These are phyloP conservation scores for Microcebus griseorufus DNA, from an alignment of 2,113 vertebrate species.

Conservation along the genomic window DNA sequence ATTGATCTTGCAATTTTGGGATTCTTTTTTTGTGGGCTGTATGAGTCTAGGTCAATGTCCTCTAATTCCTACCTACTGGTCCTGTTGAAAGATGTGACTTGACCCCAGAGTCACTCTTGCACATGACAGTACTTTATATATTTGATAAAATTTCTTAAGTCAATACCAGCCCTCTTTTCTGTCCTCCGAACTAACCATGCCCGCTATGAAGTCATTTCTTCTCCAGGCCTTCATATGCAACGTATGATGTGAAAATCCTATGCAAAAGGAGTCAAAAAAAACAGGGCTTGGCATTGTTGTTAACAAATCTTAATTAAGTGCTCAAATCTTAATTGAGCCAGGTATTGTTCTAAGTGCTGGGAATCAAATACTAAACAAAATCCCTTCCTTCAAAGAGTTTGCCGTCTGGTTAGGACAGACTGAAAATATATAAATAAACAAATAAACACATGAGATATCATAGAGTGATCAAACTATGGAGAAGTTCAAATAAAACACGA, in stretches of 20 bases:
- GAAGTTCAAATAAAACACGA: neutral
- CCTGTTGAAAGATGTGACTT: neutral
- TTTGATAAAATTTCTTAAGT: neutral
- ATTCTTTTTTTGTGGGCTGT: neutral
- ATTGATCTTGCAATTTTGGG: neutral
- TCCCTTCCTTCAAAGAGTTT: neutral
- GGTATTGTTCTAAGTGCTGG: neutral
- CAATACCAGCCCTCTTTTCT: neutral
- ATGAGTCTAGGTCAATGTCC: neutral
- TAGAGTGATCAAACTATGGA: neutral
- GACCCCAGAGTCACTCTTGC: neutral
- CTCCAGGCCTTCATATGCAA: neutral
- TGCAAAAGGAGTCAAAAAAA: neutral
- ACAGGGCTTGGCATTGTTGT: neutral
- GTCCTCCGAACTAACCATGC: neutral
- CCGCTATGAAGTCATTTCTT: neutral
- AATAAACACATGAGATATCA: neutral
- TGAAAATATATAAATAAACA: neutral
- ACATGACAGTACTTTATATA: neutral
- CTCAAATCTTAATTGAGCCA: neutral
- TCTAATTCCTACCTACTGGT: neutral
- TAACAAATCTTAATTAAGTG: neutral
- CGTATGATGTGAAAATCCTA: neutral
- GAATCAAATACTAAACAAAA: neutral
- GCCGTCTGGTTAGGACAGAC: neutral